These are phyloP conservation scores for Lasioglossum zephyrum DNA, from an alignment of 2,888 invertebrate species.

Conservation along the genomic window DNA sequence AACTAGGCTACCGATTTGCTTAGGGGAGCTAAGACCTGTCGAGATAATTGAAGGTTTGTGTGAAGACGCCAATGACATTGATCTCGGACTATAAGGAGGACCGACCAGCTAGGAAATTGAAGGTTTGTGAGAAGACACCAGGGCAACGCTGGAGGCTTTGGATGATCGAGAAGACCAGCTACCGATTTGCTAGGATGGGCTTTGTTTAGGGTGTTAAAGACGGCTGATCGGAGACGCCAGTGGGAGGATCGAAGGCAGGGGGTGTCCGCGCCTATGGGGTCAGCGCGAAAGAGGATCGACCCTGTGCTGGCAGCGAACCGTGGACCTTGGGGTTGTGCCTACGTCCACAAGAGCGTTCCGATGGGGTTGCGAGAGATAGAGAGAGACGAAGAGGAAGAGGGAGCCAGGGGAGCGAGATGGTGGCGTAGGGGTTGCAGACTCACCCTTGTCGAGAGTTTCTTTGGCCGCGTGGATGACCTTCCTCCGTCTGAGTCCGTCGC, in stretches of 20 bases:
- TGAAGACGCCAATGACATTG: not conserved
- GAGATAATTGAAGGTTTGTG: not conserved
- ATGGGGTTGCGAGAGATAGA: not conserved
- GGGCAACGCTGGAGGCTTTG: no score
- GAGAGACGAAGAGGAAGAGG: not conserved
- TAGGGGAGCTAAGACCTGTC: not conserved
- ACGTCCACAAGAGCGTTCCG: not conserved
- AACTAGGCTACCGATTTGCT: not conserved
- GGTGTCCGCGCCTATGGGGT: not conserved
- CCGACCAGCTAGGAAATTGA: no score
- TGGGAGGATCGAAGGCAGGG: no score
- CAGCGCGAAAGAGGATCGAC: not conserved
- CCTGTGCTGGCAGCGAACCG: not conserved
- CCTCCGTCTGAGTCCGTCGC: conserved; percentile 84
- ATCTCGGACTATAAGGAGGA: no score
- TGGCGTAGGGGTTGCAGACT: conserved; percentile 61
- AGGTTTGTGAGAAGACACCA: no score
- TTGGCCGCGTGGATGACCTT: conserved; percentile 87
- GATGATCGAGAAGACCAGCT: not conserved
- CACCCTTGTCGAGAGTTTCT: conserved; percentile 87
- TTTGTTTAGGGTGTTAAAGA: not conserved
- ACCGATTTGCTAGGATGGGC: not conserved
- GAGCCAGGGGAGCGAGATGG: not conserved
- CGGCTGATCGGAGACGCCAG: not conserved
- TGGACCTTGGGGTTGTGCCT: not conserved